A percentile compares a stretch with the other conserved stretches of the same genome.
These are phyloP conservation scores for Paramormyrops kingsleyae DNA, from an alignment of 2,113 vertebrate species.

Conservation along the genomic window DNA sequence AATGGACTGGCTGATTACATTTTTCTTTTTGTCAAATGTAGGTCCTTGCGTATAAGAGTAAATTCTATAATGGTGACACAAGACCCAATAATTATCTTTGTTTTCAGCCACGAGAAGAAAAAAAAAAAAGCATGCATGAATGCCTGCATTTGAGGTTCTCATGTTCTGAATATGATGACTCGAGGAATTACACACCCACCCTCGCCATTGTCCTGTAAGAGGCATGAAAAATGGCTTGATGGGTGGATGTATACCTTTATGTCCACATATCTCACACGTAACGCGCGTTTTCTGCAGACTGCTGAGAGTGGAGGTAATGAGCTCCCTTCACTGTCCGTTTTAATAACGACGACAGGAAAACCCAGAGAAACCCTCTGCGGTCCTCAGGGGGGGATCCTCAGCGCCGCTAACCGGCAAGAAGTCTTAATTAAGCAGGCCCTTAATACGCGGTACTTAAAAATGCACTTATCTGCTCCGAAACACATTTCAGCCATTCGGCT, in stretches of 20 bases:
- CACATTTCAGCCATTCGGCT: background rate
- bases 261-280: background rate
- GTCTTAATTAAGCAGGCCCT: background rate
- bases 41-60: background rate
- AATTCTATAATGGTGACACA: background rate
- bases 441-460: constrained; percentile 5
- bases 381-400: background rate
- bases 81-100: background rate
- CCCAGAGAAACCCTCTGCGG: background rate
- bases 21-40: background rate
- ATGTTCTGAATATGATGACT: background rate
- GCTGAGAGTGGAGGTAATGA: background rate
- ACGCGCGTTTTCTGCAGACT: background rate
- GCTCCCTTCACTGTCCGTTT: background rate
- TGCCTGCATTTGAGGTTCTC: background rate
- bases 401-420: background rate
- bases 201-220: background rate
- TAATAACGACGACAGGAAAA: background rate
- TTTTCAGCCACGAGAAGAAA: background rate
- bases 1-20: background rate
- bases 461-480: background rate
- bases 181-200: background rate
- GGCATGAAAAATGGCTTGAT: background rate
- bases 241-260: background rate
- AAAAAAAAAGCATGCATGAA: background rate